Percentiles rank a stretch among this genome's conserved stretches.
Conservation (phyloP, 2,888 invertebrate genomes). For the Colletes collaris region DNA sequence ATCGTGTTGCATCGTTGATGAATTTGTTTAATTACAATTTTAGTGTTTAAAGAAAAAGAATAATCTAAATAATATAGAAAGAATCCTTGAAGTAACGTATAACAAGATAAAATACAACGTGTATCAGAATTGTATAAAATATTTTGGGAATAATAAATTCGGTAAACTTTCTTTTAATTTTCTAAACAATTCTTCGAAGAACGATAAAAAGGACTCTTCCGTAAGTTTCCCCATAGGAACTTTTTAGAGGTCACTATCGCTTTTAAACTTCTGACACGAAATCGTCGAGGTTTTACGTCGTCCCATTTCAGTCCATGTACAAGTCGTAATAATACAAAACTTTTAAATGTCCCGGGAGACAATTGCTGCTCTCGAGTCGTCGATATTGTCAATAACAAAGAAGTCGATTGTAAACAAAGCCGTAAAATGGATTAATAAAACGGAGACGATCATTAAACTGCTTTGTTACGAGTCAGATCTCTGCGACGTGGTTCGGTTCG, state of each 20-base stretch:
- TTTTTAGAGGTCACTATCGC: background rate
- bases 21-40: too few relatives aligned
- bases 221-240: too few relatives aligned
- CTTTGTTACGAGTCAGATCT: constrained; percentile 19
- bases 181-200: too few relatives aligned
- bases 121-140: too few relatives aligned
- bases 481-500: background rate
- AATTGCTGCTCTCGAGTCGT: constrained; percentile 11
- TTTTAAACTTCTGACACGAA: background rate
- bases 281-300: background rate
- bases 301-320: constrained; percentile 3
- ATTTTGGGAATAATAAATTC: too few relatives aligned
- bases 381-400: background rate
- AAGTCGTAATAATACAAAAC: constrained; percentile 23
- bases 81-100: too few relatives aligned
- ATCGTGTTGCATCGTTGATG: too few relatives aligned
- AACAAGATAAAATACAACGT: too few relatives aligned
- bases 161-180: too few relatives aligned
- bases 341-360: constrained; percentile 20
- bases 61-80: too few relatives aligned
- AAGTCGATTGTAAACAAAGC: constrained; percentile 50
- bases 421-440: constrained; percentile 54
- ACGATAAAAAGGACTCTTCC: too few relatives aligned
- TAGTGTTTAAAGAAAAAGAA: too few relatives aligned
- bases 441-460: constrained; percentile 36